These are phyloP conservation scores for Ophion ellenae DNA, from an alignment of 2,888 invertebrate genomes.

Conservation along the genomic window DNA sequence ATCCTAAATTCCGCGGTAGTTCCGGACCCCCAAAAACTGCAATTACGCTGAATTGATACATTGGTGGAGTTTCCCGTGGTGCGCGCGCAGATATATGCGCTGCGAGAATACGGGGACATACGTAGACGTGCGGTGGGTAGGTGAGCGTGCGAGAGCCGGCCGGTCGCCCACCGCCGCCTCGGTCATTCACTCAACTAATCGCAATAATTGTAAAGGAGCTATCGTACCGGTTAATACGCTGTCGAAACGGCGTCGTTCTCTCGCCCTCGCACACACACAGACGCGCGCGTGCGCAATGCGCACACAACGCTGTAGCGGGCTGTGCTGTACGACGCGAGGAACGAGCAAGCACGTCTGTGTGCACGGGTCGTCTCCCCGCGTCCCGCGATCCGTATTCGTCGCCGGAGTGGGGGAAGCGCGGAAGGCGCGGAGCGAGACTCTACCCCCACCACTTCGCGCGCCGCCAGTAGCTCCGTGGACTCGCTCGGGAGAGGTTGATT, in stretches of 20 bases:
- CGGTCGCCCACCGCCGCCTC: conserved; percentile 74
- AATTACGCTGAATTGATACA: conserved; percentile 29
- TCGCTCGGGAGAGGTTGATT: conserved; percentile 65
- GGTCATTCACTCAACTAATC: conserved; percentile 82
- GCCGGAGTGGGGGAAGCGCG: conserved; percentile 39
- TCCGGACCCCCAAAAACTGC: conserved; percentile 9
- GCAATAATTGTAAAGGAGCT: conserved; percentile 83
- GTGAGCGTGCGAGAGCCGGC: conserved; percentile 44
- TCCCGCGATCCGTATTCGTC: conserved; percentile 26
- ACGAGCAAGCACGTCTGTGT: conserved; percentile 14
- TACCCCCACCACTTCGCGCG: conserved; percentile 76
- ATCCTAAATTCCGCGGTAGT: no score
- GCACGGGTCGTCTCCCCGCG: conserved; percentile 8
- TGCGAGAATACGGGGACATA: not conserved
- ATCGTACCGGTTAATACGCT: conserved; percentile 83
- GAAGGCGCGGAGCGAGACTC: conserved; percentile 64
- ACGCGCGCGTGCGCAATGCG: conserved; percentile 13
- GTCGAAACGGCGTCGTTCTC: conserved; percentile 73
- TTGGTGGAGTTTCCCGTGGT: not conserved
- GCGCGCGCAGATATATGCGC: not conserved
- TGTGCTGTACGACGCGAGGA: not conserved
- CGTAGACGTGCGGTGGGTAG: not conserved
- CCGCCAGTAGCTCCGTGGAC: conserved; percentile 81
- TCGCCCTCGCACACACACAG: conserved; percentile 59
- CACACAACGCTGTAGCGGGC: conserved; percentile 18